Base-by-base conservation (phyloP, 2,888 invertebrate genomes). In the Dyspetes luteomarginatus region DNA sequence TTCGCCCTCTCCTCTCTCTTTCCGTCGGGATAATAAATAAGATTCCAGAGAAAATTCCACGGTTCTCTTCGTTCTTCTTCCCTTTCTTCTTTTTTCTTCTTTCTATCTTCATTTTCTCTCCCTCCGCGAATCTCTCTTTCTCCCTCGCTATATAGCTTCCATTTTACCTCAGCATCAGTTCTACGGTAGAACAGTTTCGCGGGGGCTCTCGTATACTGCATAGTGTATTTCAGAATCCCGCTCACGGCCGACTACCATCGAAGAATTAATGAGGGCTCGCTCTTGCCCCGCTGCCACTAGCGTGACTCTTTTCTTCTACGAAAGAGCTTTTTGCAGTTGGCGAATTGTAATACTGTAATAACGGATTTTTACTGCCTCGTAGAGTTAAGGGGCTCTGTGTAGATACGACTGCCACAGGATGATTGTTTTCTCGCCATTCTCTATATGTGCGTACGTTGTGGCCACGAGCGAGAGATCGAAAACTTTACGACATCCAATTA, bases 21-120 rank as follows among this genome's bases (percentile, higher is more conserved):
- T 72, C 72, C 79, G 83, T 77, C 82, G 84, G 84, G 88, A 90
- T 90, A 88, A 90, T 91, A 91, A 91, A 91, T 91, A 91, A 91
- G 89, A 91, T 90, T 91, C 87, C 88, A 86, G 88, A 88, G 89
- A 89, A 90, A 90, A 89, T 91, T 89, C 88, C 88, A 83, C 83
- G 84, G 77, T 76, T 45, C 41, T 55, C 50, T 50, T 52, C 19
- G 9, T 50, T 60, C 55, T 58, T 56, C 56, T 64, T 62, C 55
- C 52, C 56, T 65, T 52, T 43, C 48, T 55, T 17, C 60, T 50
- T 41, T 50, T 56, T 36, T 17, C 15, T 17, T 24, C 26, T 45
- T 36, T 69, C 43, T 48, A 36, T 30, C 52, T 41, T n/a, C 30
- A 60, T 60, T 30, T 9, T 15, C 43, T 22, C 45, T 22, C 48